Conservation (phyloP, 2,113 vertebrate genomes). For the Smithornis capensis region DNA sequence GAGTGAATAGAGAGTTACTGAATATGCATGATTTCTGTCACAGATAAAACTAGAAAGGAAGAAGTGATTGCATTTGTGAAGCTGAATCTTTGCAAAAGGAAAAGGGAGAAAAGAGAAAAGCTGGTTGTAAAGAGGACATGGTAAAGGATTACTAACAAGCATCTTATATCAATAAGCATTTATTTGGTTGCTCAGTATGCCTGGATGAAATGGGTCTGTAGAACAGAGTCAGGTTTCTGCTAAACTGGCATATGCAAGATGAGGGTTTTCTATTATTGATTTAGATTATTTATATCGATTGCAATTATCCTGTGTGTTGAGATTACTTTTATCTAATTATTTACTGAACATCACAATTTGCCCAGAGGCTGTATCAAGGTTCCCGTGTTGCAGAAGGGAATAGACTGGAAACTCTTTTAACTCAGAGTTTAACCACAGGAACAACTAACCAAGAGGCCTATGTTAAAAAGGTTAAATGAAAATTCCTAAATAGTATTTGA, state of each 20-base stretch:
- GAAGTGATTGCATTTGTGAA: background rate
- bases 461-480: background rate
- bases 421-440: background rate
- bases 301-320: background rate
- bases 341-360: background rate
- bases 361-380: background rate
- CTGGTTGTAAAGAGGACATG: background rate
- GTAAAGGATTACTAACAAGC: background rate
- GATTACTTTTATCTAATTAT: background rate
- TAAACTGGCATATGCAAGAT: background rate
- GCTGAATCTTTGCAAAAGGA: background rate
- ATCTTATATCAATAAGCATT: background rate
- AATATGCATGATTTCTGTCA: background rate
- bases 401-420: background rate
- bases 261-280: background rate
- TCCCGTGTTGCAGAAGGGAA: background rate
- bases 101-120: background rate
- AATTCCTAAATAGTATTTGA: background rate
- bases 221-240: background rate
- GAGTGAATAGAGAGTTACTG: background rate
- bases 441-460: background rate
- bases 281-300: background rate
- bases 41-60: background rate
- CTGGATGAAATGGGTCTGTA: background rate
- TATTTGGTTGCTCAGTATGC: background rate